Evolutionary conservation across 2,113 vertebrate genomes (phyloP).

Genomic region (Tonatia bakeri): DNA sequence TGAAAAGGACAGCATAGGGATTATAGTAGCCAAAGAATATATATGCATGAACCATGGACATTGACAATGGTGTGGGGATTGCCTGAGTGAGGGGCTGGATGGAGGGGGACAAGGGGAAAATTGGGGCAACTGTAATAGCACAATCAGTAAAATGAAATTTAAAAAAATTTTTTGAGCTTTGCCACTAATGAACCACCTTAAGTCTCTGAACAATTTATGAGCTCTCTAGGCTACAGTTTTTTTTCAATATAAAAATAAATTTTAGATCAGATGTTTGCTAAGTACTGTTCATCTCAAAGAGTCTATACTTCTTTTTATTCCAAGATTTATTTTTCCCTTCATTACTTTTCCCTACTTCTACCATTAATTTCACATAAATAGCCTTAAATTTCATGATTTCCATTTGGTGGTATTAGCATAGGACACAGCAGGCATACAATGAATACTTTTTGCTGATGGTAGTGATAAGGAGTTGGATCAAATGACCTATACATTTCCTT

Average conservation of each 20-base stretch:
- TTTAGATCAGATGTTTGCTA: slow-evolving; percentile 23
- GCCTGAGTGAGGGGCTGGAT: no score
- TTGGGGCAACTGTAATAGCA: no score
- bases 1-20: no score
- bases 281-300: slow-evolving; percentile 14
- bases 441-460: neutral
- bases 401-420: neutral
- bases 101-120: no score
- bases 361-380: neutral
- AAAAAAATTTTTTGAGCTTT: neutral
- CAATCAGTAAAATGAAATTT: no score
- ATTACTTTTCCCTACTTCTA: neutral
- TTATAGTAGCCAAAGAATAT: no score
- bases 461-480: neutral
- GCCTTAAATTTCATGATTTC: neutral
- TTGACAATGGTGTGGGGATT: no score
- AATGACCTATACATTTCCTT: slow-evolving; percentile 7
- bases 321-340: neutral
- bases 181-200: neutral
- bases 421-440: neutral
- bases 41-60: no score
- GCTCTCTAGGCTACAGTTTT: neutral
- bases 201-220: slow-evolving; percentile 1
- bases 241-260: neutral
- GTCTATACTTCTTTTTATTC: neutral